Conservation (phyloP, 2,797 vertebrate genomes). For the Allochrocebus solatus region DNA sequence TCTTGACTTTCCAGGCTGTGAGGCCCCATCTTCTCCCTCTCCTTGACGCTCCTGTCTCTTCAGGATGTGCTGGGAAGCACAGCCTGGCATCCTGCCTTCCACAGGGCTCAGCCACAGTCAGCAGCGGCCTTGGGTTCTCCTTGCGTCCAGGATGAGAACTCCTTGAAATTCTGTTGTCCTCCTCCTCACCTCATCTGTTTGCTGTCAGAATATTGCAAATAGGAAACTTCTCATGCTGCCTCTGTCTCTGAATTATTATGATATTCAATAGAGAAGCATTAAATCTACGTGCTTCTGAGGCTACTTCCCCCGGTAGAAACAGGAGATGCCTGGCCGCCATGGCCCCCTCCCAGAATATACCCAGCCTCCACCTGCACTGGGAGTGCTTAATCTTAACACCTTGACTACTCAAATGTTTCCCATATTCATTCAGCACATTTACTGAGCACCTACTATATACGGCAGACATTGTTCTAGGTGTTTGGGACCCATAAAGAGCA, state of each 20-base stretch:
- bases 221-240: background rate
- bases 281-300: background rate
- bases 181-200: slow-evolving; percentile 12
- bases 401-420: background rate
- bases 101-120: background rate
- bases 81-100: background rate
- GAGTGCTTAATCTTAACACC: too few species aligned
- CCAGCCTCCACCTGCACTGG: background rate
- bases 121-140: background rate
- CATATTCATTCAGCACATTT: background rate
- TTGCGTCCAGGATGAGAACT: background rate
- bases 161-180: slow-evolving; percentile 18
- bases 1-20: background rate
- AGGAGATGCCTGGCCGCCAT: background rate
- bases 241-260: background rate
- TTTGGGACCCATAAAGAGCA: background rate
- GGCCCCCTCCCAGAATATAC: background rate
- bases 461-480: background rate
- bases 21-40: too few species aligned
- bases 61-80: background rate
- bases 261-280: background rate
- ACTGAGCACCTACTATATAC: background rate
- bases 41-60: rapidly evolving
- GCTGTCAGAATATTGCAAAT: slow-evolving; percentile 40
- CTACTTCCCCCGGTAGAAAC: background rate